Evolutionary conservation across 1,140 invertebrate genomes (phyloP), one percentile per base, ranked within the genome.

Genomic region (Brachionus paranguensis): DNA sequence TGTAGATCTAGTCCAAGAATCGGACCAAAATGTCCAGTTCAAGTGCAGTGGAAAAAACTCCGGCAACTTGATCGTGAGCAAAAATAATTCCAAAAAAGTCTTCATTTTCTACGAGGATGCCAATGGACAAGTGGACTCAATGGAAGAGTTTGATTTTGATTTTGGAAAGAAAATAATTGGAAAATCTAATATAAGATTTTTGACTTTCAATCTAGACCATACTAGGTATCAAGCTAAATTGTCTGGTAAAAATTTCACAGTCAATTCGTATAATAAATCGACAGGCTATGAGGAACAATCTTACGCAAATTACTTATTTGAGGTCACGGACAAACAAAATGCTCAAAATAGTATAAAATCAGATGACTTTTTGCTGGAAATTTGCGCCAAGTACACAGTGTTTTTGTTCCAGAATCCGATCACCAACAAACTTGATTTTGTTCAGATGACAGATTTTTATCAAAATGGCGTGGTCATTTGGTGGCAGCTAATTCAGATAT

Each of bases 401-500:
- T 68, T 81, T 41, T 68, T 81, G 50, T 81, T 81, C n/a, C 24
- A 24, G 4, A 68, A 81, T 47, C 33, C 37, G 4, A 41, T 45
- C 10, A 29, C 53, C 2, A 37, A 27, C 1, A 60, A 81, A 27
- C 33, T 81, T 20, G 78, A 81, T 68, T 81, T 64, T 64, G 78
- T 81, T 45, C 53, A 45, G 29, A 20, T 81, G 29, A 81, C 78
- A 5, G 78, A 81, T 11, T 20, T 81, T 27, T 81, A 81, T 68
- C 78, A 60, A 68, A 81, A 64, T 68, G 78, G 78, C 7, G 87
- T 96, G 6, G 93, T 93, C 85, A 95, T 96, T 85, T 87, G 95
- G 0, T 95, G 93, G 93, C 91, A 96, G 85, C 87, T 96, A 14
- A 95, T 95, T 0, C 95, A 96, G 87, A 95, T 96, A 87, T 88